Evolutionary conservation across 1,140 invertebrate species (phyloP).

Genomic region (Helicorthomorpha holstii): DNA sequence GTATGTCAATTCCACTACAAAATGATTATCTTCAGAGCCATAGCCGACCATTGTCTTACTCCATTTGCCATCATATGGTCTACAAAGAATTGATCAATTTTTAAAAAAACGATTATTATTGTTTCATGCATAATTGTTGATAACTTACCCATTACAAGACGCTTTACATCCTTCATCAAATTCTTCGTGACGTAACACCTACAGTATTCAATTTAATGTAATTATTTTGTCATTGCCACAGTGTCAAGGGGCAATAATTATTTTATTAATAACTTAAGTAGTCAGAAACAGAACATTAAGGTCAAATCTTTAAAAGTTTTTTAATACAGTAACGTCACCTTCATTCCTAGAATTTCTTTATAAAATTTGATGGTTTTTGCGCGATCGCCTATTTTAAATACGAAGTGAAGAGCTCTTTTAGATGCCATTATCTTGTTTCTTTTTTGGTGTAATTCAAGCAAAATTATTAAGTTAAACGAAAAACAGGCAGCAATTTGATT

Average conservation of each 20-base stretch:
- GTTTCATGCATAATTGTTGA: not conserved
- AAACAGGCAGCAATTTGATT: too few relatives aligned
- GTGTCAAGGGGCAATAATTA: not conserved
- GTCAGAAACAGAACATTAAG: not conserved
- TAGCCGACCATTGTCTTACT: conserved; percentile 99
- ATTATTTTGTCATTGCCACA: not conserved
- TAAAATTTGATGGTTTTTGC: conserved; percentile 71
- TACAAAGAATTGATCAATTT: conserved; percentile 19
- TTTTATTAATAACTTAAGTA: not conserved
- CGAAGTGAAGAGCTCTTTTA: conserved; percentile 70
- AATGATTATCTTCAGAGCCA: conserved; percentile 84
- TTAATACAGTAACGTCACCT: conserved; percentile 37
- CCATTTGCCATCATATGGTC: conserved; percentile 93
- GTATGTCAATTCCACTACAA: conserved; percentile 93
- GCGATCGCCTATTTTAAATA: conserved; percentile 84
- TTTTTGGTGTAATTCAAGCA: too few relatives aligned
- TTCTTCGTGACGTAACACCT: conserved; percentile 92
- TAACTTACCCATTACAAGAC: conserved; percentile 75
- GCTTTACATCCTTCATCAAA: conserved; percentile 91
- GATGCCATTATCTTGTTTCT: too few relatives aligned
- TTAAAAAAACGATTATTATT: not conserved
- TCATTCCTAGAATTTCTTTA: conserved; percentile 78
- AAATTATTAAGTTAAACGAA: too few relatives aligned
- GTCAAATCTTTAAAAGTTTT: not conserved
- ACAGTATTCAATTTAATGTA: conserved; percentile 7